Percentiles rank a stretch among this genome's conserved stretches.
Evolutionary conservation across 2,888 invertebrate genomes (phyloP).

Genomic region (Monopis laevigella): DNA sequence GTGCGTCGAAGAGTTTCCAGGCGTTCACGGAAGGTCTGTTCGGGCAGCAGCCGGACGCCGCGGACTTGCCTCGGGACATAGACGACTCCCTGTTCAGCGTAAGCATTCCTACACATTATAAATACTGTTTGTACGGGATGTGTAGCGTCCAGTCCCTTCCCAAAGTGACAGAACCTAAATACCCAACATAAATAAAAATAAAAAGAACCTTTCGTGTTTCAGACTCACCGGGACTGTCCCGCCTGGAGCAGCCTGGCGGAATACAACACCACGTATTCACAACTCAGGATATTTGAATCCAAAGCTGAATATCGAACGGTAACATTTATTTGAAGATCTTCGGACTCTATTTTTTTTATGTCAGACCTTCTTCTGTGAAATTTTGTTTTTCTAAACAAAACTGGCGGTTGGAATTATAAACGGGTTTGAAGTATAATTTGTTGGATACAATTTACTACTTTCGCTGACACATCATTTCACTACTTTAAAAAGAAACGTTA

Average conservation of each 20-base stretch:
- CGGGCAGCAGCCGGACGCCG: slow-evolving; percentile 49
- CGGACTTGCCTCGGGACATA: slow-evolving; percentile 38
- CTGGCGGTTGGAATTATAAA: too few species aligned
- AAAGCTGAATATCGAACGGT: slow-evolving; percentile 50
- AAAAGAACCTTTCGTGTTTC: slow-evolving; percentile 20
- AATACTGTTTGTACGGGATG: too few species aligned
- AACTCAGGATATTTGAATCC: slow-evolving; percentile 45
- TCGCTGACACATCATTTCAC: too few species aligned
- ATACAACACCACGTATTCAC: slow-evolving; percentile 43
- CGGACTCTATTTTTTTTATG: not conserved
- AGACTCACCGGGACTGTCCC: slow-evolving; percentile 73
- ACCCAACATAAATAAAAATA: not conserved
- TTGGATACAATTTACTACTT: too few species aligned
- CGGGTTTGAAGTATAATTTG: too few species aligned
- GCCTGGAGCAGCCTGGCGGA: slow-evolving; percentile 63
- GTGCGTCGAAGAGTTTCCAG: slow-evolving; percentile 69
- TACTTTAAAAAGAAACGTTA: too few species aligned
- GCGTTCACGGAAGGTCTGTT: slow-evolving; percentile 76
- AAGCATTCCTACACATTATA: too few species aligned
- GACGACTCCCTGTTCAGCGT: slow-evolving; percentile 54
- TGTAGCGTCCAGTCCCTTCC: not conserved
- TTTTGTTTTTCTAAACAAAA: too few species aligned
- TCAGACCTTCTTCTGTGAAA: too few species aligned
- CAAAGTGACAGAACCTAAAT: not conserved
- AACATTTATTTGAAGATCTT: slow-evolving; percentile 4